Base-by-base conservation (phyloP, 2,113 vertebrate genomes). In the Prunella fulvescens region DNA sequence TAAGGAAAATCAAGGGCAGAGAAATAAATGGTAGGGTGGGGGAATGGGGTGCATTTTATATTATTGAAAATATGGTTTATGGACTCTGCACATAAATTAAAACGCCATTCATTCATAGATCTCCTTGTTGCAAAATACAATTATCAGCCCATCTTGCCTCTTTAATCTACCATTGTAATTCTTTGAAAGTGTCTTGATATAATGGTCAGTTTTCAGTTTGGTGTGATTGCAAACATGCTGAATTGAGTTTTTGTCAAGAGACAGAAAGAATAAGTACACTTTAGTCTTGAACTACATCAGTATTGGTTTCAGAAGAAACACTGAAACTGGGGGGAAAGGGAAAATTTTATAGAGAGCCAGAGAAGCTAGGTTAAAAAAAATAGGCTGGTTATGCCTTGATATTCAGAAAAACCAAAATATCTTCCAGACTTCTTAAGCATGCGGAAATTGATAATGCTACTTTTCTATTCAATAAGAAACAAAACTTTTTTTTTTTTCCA, bases 1-100 rank as follows among this genome's bases (percentile, higher is more conserved):
- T 5, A 50, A 18, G 6, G 14, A 72, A 87, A 87, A 77, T 44
- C 28, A 57, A 28, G 0, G n/a, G 7, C 4, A 5, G 3, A 3
- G 14, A 2, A 4, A 6, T 23, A 2, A 4, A 6, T 23, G 6
- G 2, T 3, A 6, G 7, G 7, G 19, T 19, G 53, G 7, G 2
- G 4, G 19, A 5, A 44, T 54, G 18, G 6, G 2, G 19, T 45
- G 3, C 2, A 2, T 39, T 81, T 85, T 6, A 26, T 28, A 29
- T 54, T 9, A 29, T 18, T 73, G 50, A 64, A 85, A 88, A 69
- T 54, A 48, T 5, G 1, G 6, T 64, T 67, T 17, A n/a, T 45
- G 7, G 5, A 26, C 18, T 53, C 10, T 50, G 19, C 16, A 25
- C 8, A 35, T 23, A 58, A 71, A 77, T 22, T 42, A 66, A 81